Conservation (phyloP, 2,797 vertebrate species). For the Notamacropus eugenii region DNA sequence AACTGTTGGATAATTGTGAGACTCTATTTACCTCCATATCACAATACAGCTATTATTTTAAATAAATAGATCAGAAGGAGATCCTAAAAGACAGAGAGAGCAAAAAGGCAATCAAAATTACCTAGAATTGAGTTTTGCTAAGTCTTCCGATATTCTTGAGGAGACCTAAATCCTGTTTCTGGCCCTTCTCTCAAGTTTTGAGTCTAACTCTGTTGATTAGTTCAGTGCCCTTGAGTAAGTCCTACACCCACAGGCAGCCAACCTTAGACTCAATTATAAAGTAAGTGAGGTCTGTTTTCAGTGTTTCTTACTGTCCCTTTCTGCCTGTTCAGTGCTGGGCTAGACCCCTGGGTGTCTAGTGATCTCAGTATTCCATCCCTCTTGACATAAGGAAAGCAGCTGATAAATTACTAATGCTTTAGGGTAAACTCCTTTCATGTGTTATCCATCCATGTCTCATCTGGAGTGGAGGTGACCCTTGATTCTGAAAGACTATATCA, state of each 20-base stretch:
- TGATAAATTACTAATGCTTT: constrained; percentile 1
- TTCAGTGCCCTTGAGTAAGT: background rate
- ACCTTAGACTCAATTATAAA: background rate
- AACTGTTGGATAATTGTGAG: background rate
- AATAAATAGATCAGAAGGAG: background rate
- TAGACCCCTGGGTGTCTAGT: background rate
- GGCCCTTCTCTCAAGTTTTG: background rate
- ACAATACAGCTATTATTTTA: background rate
- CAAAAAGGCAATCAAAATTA: background rate
- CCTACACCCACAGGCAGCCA: background rate
- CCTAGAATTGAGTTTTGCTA: background rate
- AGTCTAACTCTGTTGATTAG: background rate
- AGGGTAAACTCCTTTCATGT: background rate
- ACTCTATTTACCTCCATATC: background rate
- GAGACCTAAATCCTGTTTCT: background rate
- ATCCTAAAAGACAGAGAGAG: background rate
- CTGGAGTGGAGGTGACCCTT: background rate
- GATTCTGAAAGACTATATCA: background rate
- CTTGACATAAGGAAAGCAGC: background rate
- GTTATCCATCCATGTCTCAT: background rate
- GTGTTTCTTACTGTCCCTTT: background rate
- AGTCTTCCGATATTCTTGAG: background rate
- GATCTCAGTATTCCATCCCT: background rate
- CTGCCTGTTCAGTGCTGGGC: background rate
- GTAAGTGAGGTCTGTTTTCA: background rate